Base-by-base conservation (phyloP, 2,888 invertebrate species). In the Megalurothrips usitatus region DNA sequence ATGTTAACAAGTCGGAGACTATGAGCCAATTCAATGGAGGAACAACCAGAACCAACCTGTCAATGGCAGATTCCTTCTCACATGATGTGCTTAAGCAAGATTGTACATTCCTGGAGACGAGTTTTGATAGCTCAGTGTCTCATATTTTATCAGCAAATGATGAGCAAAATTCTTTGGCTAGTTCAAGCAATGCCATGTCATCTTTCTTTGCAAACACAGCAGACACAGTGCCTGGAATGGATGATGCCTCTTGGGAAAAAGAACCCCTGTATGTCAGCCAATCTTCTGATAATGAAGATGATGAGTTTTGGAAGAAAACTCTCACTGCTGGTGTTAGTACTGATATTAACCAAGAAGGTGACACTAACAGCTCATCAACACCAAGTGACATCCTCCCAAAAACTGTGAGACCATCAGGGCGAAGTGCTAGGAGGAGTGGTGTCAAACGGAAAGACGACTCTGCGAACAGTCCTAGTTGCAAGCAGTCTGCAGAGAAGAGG, bases 271-370 rank as follows among this genome's bases (percentile, higher is more conserved):
- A 23, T 23, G 9, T 10, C 26, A 75, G 26, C 26, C 68, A 75
- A 26, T 23, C 68, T 23, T 75, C 68, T 23, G 68, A 75, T 12
- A 75, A 75, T 75, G 68, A 75, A 26, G 68, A 75, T 23, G 68
- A 75, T 0, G 23, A 12, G 12, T 75, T 75, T 26, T 75, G 68
- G 68, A 75, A 26, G 1, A 11, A 75, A 75, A 26, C 68, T 26
- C 68, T 75, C 1, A 26, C 68, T 23, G n/a, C 68, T 26, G 68
- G 26, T 6, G 68, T 75, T 9, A 19, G 19, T 19, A 58, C 19
- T 12, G 68, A 75, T 23, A 8, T 75, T 10, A 75, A 26, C 26
- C 68, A 75, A 75, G 68, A 75, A 12, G 68, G 68, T 23, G 68
- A 75, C 26, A 75, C 68, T 0, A 75, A 75, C 23, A 75, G 68